Evolutionary conservation across 1,140 invertebrate genomes (phyloP), one percentile per base, ranked within the genome.

Genomic region (Phymorhynchus buccinoides): DNA sequence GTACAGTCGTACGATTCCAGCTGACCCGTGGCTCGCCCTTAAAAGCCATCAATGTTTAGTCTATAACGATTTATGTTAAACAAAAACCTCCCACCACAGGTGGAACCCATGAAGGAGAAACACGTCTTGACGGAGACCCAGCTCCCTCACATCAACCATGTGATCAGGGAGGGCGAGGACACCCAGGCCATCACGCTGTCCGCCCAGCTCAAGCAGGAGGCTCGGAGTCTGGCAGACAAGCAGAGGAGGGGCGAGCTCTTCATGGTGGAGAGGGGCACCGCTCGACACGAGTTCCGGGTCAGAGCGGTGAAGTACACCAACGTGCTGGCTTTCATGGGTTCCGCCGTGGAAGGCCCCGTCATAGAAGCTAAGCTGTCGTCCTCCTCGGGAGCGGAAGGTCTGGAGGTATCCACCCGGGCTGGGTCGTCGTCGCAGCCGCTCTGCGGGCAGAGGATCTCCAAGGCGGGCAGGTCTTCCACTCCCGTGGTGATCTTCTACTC

Each of bases 241-340:
- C 6, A 52, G 41, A 7, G 32, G 22, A 4, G 16, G 42, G 42
- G 2, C 22, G 44, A 48, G 3, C 4, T 18, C 22, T 3, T 79
- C 42, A 39, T 32, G 35, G 14, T 78, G 39, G 77, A 79, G 77
- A 39, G 77, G 30, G 44, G 77, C 77, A 79, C 77, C 27, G 77
- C 32, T 3, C 12, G 41, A 18, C 42, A 79, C 42, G 77, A 56
- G 7, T 79, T 79, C 30, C 41, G 37, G 44, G 1, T 41, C 42
- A 39, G 77, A 35, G 77, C 77, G 7, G 44, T 79, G 27, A 79
- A 56, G 42, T 39, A 41, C 35, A 30, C 27, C n/a, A 41, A 79
- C 77, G 42, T 79, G 27, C 77, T 79, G 42, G 77, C 77, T 30
- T 79, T 52, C 42, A 22, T 79, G n/a, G 77, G 77, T 12, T 30